A percentile compares a stretch with the other conserved stretches of the same genome.
These are phyloP conservation scores for Labeo catla DNA, from an alignment of 2,113 vertebrate genomes.

Conservation along the genomic window DNA sequence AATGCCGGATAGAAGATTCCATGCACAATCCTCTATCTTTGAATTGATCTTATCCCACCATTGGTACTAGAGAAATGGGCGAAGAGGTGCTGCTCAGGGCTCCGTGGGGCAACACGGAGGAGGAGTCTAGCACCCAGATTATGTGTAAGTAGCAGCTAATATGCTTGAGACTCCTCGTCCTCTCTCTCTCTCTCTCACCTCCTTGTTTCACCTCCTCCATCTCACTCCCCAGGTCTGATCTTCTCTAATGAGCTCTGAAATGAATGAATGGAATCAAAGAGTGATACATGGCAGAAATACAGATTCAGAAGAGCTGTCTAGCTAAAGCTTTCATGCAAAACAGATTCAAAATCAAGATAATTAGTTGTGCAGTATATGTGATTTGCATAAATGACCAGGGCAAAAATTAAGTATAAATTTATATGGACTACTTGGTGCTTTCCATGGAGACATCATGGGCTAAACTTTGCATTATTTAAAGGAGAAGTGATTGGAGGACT, in stretches of 20 bases:
- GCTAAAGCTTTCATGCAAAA: background rate
- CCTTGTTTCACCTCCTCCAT: slow-evolving; percentile 17
- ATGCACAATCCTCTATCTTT: slow-evolving; percentile 53
- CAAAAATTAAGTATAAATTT: background rate
- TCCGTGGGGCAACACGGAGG: slow-evolving; percentile 62
- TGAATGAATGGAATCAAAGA: slow-evolving; percentile 16
- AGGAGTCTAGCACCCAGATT: slow-evolving; percentile 75
- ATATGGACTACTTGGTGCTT: background rate
- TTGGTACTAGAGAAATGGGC: slow-evolving; percentile 59
- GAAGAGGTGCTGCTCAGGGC: slow-evolving; percentile 61
- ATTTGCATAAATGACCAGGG: background rate
- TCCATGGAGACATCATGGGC: background rate
- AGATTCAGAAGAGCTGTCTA: background rate
- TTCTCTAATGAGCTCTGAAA: slow-evolving; percentile 9
- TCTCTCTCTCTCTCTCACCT: slow-evolving; percentile 36
- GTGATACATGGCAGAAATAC: background rate
- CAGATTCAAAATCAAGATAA: background rate
- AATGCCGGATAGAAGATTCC: slow-evolving; percentile 22
- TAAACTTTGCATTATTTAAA: background rate
- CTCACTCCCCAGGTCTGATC: background rate
- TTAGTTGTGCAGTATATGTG: background rate
- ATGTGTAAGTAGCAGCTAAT: slow-evolving; percentile 60
- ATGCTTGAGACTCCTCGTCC: slow-evolving; percentile 53
- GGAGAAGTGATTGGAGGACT: no score
- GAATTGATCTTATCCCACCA: slow-evolving; percentile 56